These are phyloP conservation scores for Olivierus martensii DNA, from an alignment of 1,140 invertebrate genomes.

Conservation along the genomic window DNA sequence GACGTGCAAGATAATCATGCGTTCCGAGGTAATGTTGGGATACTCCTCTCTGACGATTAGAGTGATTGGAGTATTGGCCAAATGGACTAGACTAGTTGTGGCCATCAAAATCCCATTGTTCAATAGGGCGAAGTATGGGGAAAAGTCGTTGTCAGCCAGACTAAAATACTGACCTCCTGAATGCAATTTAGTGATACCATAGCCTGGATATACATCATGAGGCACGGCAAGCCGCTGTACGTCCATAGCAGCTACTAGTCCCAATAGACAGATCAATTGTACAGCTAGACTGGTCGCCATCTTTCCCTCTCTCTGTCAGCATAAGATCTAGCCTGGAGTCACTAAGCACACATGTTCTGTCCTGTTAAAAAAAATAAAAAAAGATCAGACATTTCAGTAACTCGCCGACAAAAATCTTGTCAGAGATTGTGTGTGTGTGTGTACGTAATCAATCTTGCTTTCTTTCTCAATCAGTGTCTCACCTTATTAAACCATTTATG, in stretches of 20 bases:
- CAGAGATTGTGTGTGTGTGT: no score
- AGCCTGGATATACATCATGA: constrained; percentile 71
- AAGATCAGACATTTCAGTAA: no score
- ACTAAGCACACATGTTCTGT: no score
- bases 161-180: constrained; percentile 30
- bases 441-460: no score
- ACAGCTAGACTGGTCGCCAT: no score
- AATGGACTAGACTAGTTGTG: constrained; percentile 57
- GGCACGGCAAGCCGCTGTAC: constrained; percentile 26
- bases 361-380: no score
- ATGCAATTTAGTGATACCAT: constrained; percentile 58
- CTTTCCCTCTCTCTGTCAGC: no score
- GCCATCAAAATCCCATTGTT: constrained; percentile 79
- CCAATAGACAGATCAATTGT: no score
- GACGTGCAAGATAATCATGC: constrained; percentile 62
- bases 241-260: neutral
- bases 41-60: constrained; percentile 67
- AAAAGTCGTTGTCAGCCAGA: constrained; percentile 11
- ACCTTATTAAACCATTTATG: no score
- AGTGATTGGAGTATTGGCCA: constrained; percentile 60
- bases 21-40: constrained; percentile 56
- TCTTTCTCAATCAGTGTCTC: no score
- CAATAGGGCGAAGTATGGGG: constrained; percentile 53
- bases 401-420: no score
- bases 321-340: no score